Evolutionary conservation across 2,888 invertebrate species (phyloP).

Genomic region (Brachyptera putata): DNA sequence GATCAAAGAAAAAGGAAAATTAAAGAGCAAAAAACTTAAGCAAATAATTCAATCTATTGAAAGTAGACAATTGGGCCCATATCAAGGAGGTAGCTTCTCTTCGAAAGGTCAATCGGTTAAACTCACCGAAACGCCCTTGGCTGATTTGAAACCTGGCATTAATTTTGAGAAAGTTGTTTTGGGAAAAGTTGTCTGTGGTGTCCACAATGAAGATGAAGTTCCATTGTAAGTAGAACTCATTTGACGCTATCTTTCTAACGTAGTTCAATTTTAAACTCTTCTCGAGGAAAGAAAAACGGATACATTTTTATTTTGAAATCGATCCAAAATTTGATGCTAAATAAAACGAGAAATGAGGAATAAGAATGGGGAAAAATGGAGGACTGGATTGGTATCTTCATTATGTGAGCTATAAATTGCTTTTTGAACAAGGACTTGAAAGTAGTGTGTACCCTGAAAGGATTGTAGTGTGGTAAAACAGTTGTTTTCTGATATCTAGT

Average conservation of each 20-base stretch:
- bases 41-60: slow-evolving; percentile 65
- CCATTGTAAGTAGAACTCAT: slow-evolving; percentile 64
- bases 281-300: no score
- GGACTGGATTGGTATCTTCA: no score
- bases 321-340: no score
- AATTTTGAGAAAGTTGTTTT: slow-evolving; percentile 66
- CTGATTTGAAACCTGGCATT: slow-evolving; percentile 55
- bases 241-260: background rate
- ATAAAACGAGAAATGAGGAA: no score
- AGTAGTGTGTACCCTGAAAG: no score
- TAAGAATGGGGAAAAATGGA: no score
- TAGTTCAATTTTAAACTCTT: background rate
- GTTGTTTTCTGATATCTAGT: no score
- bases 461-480: no score
- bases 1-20: slow-evolving; percentile 62
- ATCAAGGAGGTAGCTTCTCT: slow-evolving; percentile 52
- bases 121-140: slow-evolving; percentile 50
- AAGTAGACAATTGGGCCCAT: slow-evolving; percentile 59
- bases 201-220: slow-evolving; percentile 68
- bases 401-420: no score
- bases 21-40: slow-evolving; percentile 66
- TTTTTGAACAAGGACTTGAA: no score
- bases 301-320: no score
- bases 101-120: slow-evolving; percentile 50
- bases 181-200: slow-evolving; percentile 77